Percentiles rank a stretch among this genome's conserved stretches.
Evolutionary conservation across 2,113 vertebrate genomes (phyloP).

Genomic region (Sigmodon hispidus): DNA sequence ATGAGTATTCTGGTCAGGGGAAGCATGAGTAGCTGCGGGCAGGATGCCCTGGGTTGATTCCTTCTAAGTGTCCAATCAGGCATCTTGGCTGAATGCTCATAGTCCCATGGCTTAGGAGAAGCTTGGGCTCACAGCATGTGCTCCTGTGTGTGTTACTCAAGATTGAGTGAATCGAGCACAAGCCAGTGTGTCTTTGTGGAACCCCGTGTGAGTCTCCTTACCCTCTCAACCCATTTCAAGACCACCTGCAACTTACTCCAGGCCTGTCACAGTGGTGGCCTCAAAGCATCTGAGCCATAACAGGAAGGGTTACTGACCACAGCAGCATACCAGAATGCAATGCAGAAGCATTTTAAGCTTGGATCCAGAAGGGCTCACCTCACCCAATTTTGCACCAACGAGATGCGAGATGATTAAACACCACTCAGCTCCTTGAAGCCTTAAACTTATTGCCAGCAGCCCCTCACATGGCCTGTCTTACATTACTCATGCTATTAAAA

Average conservation of each 20-base stretch:
- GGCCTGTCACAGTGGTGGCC: not conserved
- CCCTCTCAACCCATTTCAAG: too few species aligned
- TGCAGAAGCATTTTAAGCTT: not conserved
- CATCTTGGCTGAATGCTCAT: rapidly evolving
- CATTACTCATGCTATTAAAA: not conserved
- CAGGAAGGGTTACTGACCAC: not conserved
- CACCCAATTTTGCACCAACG: not conserved
- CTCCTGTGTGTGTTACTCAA: not conserved
- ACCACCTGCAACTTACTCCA: not conserved
- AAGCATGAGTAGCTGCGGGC: not conserved
- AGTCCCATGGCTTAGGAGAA: not conserved
- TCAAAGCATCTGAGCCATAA: not conserved
- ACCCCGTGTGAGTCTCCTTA: rapidly evolving
- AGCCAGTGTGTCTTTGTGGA: not conserved
- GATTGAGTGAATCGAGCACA: not conserved
- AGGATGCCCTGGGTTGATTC: too few species aligned
- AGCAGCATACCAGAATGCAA: too few species aligned
- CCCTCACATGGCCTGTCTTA: not conserved
- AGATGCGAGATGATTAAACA: not conserved
- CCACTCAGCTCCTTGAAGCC: not conserved
- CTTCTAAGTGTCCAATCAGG: not conserved
- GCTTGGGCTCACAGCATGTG: rapidly evolving
- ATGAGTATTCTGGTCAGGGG: not conserved
- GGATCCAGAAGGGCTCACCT: not conserved
- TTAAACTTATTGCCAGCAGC: not conserved